Evolutionary conservation across 2,888 invertebrate genomes (phyloP).

Genomic region (Rotaria sp.): DNA sequence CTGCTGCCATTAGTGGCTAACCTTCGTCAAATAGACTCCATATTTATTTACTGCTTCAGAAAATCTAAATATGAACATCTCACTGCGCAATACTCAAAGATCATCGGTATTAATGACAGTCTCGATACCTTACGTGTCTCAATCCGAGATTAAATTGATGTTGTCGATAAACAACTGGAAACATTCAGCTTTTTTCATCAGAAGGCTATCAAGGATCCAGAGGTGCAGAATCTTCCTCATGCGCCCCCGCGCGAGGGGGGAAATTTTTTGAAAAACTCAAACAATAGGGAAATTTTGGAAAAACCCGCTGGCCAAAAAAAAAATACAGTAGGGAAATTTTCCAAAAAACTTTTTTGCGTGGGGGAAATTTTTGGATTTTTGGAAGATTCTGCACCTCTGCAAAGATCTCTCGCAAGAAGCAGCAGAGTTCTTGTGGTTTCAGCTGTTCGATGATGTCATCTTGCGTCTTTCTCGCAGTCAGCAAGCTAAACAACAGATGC

Average conservation of each 20-base stretch:
- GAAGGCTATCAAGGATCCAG: too few relatives aligned
- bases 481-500: neutral
- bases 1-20: neutral
- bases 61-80: neutral
- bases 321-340: too few relatives aligned
- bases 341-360: too few relatives aligned
- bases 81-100: neutral
- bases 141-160: neutral
- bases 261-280: too few relatives aligned
- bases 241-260: too few relatives aligned
- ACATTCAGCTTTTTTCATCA: neutral
- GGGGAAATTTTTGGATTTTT: too few relatives aligned
- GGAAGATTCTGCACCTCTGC: too few relatives aligned
- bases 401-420: neutral
- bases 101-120: neutral
- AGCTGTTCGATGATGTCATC: neutral
- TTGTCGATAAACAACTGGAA: neutral
- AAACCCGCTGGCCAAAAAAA: too few relatives aligned
- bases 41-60: neutral
- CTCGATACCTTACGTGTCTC: neutral
- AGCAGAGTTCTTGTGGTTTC: neutral
- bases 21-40: neutral
- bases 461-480: neutral
- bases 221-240: too few relatives aligned
- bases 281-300: too few relatives aligned